Conservation (phyloP, 1,140 invertebrate genomes). For the Temnothorax curvispinosus region DNA sequence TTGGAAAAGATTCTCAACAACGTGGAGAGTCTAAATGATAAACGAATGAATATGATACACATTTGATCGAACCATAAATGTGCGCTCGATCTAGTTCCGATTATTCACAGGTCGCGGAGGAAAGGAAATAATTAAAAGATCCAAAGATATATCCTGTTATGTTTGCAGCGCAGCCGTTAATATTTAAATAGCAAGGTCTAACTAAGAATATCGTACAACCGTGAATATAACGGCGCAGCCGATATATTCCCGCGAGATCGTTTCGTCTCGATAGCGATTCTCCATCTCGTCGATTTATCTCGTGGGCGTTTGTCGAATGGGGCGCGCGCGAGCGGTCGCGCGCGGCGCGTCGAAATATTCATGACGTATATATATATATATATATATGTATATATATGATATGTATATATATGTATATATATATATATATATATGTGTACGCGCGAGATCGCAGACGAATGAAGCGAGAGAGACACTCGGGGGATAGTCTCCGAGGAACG, state of each 20-base stretch:
- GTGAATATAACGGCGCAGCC: background rate
- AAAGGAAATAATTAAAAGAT: background rate
- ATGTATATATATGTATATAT: slow-evolving; percentile 5
- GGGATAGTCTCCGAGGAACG: background rate
- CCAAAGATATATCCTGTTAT: background rate
- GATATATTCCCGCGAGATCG: slow-evolving; percentile 24
- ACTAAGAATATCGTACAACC: slow-evolving; percentile 14
- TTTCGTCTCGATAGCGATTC: slow-evolving; percentile 20
- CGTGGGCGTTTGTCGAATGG: slow-evolving; percentile 27
- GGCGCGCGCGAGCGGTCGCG: background rate
- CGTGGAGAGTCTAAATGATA: background rate
- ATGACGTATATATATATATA: slow-evolving; percentile 18
- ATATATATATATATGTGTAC: slow-evolving; percentile 6
- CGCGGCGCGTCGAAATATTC: slow-evolving; percentile 42
- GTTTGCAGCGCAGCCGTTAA: background rate
- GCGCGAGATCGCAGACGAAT: slow-evolving; percentile 26
- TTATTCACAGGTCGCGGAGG: background rate
- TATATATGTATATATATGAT: no score
- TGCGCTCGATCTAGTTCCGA: background rate
- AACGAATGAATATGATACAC: background rate
- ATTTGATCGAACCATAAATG: background rate
- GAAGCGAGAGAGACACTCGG: slow-evolving; percentile 40
- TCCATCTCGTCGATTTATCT: slow-evolving; percentile 47
- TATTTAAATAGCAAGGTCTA: background rate
- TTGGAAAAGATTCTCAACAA: background rate